Evolutionary conservation across 2,113 vertebrate species (phyloP).

Genomic region (Nicator chloris): DNA sequence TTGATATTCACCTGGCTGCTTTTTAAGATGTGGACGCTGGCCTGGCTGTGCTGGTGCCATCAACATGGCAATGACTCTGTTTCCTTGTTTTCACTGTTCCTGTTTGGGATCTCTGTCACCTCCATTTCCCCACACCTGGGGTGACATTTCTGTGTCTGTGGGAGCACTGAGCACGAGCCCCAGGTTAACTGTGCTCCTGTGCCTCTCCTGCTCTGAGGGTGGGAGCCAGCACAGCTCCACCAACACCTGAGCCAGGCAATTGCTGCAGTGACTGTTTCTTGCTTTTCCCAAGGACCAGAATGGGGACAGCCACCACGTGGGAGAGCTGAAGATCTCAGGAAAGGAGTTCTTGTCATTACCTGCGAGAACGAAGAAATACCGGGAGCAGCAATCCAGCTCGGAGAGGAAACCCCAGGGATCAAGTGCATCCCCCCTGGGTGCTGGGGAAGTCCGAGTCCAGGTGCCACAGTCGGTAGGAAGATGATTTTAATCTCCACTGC

Average conservation of each 20-base stretch:
- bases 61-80: neutral
- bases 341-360: conserved; percentile 75
- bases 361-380: conserved; percentile 74
- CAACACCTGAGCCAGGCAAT: neutral
- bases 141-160: neutral
- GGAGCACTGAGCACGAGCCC: neutral
- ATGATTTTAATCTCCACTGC: neutral
- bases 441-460: conserved; percentile 82
- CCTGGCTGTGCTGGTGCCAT: neutral
- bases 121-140: neutral
- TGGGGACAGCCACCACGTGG: conserved; percentile 81
- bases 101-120: neutral
- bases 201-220: neutral
- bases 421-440: conserved; percentile 72
- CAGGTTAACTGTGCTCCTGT: accelerated
- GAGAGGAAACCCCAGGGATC: conserved; percentile 73
- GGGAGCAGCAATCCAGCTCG: conserved; percentile 71
- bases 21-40: neutral
- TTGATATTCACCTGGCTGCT: neutral
- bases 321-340: conserved; percentile 73
- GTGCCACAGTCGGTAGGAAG: conserved; percentile 80
- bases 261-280: neutral
- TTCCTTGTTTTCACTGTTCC: neutral
- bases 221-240: neutral
- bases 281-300: conserved; percentile 77